Conservation (phyloP, 2,888 invertebrate genomes). For the Adela reaumurella region DNA sequence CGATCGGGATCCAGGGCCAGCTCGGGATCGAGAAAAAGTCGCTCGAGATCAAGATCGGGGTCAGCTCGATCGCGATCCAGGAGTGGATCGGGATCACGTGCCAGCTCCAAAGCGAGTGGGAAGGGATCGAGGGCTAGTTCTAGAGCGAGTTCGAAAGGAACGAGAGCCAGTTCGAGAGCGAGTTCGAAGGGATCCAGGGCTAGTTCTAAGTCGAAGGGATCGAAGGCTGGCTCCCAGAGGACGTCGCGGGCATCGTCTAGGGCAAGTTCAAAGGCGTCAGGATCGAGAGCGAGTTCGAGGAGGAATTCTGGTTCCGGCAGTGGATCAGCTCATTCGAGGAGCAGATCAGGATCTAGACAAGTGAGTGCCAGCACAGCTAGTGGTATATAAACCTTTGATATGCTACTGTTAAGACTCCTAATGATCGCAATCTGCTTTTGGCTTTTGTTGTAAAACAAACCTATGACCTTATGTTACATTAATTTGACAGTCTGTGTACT, state of each 20-base stretch:
- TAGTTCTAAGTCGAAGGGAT: conserved; percentile 27
- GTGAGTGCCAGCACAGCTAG: conserved; percentile 15
- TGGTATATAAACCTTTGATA: too few species aligned
- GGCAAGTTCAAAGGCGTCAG: conserved; percentile 27
- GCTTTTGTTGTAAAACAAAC: too few species aligned
- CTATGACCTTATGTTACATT: too few species aligned
- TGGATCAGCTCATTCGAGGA: conserved; percentile 33
- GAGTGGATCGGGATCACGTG: conserved; percentile 20
- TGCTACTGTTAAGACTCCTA: too few species aligned
- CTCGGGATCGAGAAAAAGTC: conserved; percentile 2
- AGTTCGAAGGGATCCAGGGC: conserved; percentile 28
- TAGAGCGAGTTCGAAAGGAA: conserved; percentile 23
- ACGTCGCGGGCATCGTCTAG: conserved; percentile 23
- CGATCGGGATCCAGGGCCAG: conserved; percentile 19
- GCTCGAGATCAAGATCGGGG: conserved; percentile 6
- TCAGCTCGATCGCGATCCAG: conserved; percentile 23
- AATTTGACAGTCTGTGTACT: too few species aligned
- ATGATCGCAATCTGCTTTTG: too few species aligned
- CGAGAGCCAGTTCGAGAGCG: conserved; percentile 30
- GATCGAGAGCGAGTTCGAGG: conserved; percentile 21
- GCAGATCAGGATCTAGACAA: conserved; percentile 39
- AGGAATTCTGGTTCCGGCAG: conserved; percentile 29
- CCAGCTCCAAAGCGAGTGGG: conserved; percentile 19
- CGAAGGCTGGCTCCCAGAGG: not conserved
- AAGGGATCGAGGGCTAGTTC: conserved; percentile 25